These are phyloP conservation scores for Podabrus alpinus DNA, from an alignment of 2,888 invertebrate genomes.

Conservation along the genomic window DNA sequence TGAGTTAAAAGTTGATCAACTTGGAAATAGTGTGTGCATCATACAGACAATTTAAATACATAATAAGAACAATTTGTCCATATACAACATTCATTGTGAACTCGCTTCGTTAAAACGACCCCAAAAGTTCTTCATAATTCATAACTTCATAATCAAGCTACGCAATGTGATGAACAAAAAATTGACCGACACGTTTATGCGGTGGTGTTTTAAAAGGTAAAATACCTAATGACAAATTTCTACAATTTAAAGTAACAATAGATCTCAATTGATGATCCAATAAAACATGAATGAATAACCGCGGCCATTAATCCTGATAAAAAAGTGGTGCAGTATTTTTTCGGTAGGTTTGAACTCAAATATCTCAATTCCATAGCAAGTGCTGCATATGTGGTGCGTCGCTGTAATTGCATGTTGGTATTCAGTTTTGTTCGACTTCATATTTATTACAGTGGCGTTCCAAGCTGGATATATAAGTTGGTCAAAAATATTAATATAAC, in stretches of 20 bases:
- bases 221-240: constrained; percentile 36
- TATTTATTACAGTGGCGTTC: background rate
- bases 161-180: background rate
- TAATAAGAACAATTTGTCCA: constrained; percentile 14
- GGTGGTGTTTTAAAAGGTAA: constrained; percentile 7
- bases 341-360: constrained; percentile 44
- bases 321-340: constrained; percentile 48
- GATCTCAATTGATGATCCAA: constrained; percentile 46
- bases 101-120: constrained; percentile 4
- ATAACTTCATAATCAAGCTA: background rate
- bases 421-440: constrained; percentile 33
- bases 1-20: constrained; percentile 22
- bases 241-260: constrained; percentile 44
- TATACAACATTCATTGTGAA: background rate
- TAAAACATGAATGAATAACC: constrained; percentile 52
- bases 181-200: background rate
- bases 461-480: background rate
- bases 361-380: constrained; percentile 45
- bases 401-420: constrained; percentile 42
- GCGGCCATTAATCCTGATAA: constrained; percentile 49
- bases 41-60: constrained; percentile 17
- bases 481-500: too few species aligned
- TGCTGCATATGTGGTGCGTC: constrained; percentile 40
- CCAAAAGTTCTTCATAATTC: constrained; percentile 13
- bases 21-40: constrained; percentile 8